phyloP scores from a whole-genome alignment of 2,113 vertebrate genomes.

The Cryptotis parvus region DNA sequence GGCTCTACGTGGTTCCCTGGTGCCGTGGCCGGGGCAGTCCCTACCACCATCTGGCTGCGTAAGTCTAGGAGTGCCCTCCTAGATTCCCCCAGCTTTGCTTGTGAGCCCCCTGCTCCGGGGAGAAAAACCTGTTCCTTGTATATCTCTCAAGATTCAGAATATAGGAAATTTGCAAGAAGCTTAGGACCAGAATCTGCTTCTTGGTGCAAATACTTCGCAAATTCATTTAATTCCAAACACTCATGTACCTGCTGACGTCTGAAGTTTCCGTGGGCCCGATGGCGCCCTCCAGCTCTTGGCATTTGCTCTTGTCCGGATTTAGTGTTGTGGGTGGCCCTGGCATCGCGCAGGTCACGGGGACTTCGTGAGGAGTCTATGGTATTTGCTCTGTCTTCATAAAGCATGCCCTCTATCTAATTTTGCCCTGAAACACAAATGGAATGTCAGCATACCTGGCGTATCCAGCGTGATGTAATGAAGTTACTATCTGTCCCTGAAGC shows the following conservation, averaged over 20 bases:
- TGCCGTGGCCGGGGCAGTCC: too few relatives aligned
- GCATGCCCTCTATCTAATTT: constrained; percentile 8
- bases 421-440: constrained; percentile 26
- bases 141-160: not conserved
- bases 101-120: not conserved
- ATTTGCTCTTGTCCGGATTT: not conserved
- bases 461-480: constrained; percentile 1
- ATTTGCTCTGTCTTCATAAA: constrained; percentile 37
- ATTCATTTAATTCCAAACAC: not conserved
- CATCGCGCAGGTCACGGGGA: not conserved
- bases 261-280: not conserved
- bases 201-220: not conserved
- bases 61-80: too few relatives aligned
- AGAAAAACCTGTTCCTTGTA: constrained; percentile 10
- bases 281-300: not conserved
- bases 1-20: too few relatives aligned
- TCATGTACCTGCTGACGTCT: not conserved
- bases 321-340: not conserved
- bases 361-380: not conserved
- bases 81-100: too few relatives aligned
- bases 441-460: not conserved
- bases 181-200: not conserved
- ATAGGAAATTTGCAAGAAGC: not conserved
- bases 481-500: constrained; percentile 19
- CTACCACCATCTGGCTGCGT: too few relatives aligned